Percentiles rank a stretch among this genome's conserved stretches.
These are phyloP conservation scores for Aldrovandia affinis DNA, from an alignment of 2,797 vertebrate genomes.

Conservation along the genomic window DNA sequence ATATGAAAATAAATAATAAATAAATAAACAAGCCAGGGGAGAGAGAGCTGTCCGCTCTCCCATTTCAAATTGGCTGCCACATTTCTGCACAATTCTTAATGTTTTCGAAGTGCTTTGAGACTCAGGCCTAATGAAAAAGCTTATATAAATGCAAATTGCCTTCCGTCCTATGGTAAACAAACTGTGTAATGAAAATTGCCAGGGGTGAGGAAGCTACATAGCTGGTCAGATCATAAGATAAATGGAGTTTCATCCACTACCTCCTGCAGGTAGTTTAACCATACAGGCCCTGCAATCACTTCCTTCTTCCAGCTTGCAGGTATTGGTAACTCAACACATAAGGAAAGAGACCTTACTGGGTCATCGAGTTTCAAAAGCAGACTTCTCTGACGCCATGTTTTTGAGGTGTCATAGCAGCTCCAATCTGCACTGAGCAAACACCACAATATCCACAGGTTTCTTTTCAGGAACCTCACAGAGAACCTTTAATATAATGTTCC, in stretches of 20 bases:
- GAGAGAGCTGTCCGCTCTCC: constrained; percentile 49
- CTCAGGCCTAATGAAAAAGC: constrained; percentile 77
- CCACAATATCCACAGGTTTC: no score
- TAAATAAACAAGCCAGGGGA: constrained; percentile 41
- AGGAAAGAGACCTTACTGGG: background rate
- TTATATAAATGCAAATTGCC: constrained; percentile 85
- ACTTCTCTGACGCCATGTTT: background rate
- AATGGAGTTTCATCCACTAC: constrained; percentile 60
- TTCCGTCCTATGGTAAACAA: constrained; percentile 76
- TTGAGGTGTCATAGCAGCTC: background rate
- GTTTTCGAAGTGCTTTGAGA: constrained; percentile 68
- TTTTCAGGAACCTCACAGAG: no score
- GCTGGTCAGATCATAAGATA: constrained; percentile 71
- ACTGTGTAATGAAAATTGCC: constrained; percentile 73
- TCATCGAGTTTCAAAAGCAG: background rate
- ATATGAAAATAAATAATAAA: constrained; percentile 31
- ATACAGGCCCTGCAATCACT: background rate
- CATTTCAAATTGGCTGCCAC: constrained; percentile 66
- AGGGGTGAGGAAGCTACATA: constrained; percentile 58
- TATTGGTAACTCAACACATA: constrained; percentile 22
- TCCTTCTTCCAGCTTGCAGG: background rate
- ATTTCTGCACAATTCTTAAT: constrained; percentile 69
- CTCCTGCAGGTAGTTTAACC: constrained; percentile 33
- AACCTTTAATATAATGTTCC: background rate
- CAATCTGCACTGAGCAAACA: no score